Conservation (phyloP, 2,888 invertebrate genomes). For the Tenthredo livida region DNA sequence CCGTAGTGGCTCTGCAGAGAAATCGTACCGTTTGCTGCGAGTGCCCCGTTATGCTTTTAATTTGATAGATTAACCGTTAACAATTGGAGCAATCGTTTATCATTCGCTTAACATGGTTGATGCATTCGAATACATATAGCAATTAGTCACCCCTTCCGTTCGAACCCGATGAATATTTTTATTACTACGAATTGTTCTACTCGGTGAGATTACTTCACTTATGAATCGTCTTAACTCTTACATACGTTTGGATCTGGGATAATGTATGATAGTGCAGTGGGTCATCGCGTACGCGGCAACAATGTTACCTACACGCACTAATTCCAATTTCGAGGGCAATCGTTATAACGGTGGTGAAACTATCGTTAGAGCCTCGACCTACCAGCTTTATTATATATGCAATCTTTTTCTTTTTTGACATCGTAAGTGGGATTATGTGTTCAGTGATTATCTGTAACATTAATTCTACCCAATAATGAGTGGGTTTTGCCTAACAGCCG, state of each 20-base stretch:
- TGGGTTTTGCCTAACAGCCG: neutral
- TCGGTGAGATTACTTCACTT: neutral
- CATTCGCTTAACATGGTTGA: neutral
- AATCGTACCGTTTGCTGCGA: slow-evolving; percentile 44
- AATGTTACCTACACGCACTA: neutral
- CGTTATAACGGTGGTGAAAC: slow-evolving; percentile 35
- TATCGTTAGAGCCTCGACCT: slow-evolving; percentile 15
- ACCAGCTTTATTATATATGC: neutral
- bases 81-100: slow-evolving; percentile 34
- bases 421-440: neutral
- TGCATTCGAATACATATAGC: neutral
- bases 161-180: neutral
- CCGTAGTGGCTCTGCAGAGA: slow-evolving; percentile 32
- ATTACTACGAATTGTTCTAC: neutral
- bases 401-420: neutral
- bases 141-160: neutral
- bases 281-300: neutral
- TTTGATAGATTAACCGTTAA: slow-evolving; percentile 53
- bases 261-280: slow-evolving; percentile 24
- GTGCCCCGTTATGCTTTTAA: slow-evolving; percentile 49
- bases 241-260: neutral
- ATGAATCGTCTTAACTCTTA: neutral
- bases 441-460: neutral
- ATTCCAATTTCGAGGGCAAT: slow-evolving; percentile 45
- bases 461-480: slow-evolving; percentile 1